Evolutionary conservation across 2,113 vertebrate species (phyloP).

Genomic region (Atrichornis clamosus): DNA sequence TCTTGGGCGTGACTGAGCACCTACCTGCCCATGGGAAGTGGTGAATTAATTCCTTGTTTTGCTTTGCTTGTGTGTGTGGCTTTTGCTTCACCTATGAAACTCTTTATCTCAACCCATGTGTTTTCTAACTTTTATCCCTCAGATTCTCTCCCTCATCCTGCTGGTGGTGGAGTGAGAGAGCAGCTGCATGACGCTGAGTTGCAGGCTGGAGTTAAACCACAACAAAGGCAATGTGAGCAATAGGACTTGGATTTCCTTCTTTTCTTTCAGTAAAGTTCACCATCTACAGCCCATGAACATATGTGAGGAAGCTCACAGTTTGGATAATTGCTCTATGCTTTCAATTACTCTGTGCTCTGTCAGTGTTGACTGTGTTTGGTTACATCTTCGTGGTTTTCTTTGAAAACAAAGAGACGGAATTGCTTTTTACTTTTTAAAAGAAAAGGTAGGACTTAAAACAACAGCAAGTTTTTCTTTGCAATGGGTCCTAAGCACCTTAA

Average conservation of each 20-base stretch:
- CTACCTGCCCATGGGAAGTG: not conserved
- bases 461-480: not conserved
- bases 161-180: not conserved
- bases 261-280: not conserved
- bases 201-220: not conserved
- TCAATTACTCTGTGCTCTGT: not conserved
- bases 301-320: not conserved
- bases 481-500: not conserved
- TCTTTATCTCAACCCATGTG: not conserved
- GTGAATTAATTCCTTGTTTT: not conserved
- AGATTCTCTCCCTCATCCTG: not conserved
- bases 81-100: not conserved
- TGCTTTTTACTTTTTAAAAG: not conserved
- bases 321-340: not conserved
- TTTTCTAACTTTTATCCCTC: not conserved
- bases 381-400: not conserved
- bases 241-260: not conserved
- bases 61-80: not conserved
- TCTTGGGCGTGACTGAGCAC: not conserved
- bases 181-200: not conserved
- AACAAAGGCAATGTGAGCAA: not conserved
- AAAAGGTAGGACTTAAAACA: not conserved
- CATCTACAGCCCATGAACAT: not conserved
- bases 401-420: not conserved
- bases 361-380: not conserved